A percentile compares a stretch with the other conserved stretches of the same genome.
These are phyloP conservation scores for Sinhomidia bicolor DNA, from an alignment of 2,888 invertebrate genomes.

Conservation along the genomic window DNA sequence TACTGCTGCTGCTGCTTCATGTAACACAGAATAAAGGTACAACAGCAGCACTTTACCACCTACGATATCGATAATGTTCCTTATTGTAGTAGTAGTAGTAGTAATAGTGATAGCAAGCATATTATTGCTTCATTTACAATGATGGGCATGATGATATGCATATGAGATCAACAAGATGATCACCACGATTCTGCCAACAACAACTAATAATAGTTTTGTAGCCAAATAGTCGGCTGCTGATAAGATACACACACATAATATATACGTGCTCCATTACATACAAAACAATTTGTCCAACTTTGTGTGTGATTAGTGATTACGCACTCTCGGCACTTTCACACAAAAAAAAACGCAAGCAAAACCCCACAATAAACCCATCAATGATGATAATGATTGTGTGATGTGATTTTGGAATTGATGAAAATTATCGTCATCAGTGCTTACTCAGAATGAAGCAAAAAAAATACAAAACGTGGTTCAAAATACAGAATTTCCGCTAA, in stretches of 20 bases:
- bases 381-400: too few species aligned
- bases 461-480: neutral
- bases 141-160: slow-evolving; percentile 2
- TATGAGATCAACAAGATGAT: slow-evolving; percentile 12
- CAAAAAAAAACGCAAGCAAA: too few species aligned
- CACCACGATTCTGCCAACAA: slow-evolving; percentile 11
- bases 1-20: too few species aligned
- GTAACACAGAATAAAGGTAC: neutral
- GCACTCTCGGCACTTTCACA: neutral
- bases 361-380: slow-evolving; percentile 25
- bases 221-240: neutral
- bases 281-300: slow-evolving; percentile 39
- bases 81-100: neutral
- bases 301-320: slow-evolving; percentile 34
- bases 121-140: neutral
- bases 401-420: neutral
- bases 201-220: slow-evolving; percentile 34
- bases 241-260: too few species aligned
- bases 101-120: neutral
- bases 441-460: neutral
- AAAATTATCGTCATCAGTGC: neutral
- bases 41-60: neutral
- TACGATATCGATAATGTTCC: neutral
- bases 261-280: neutral
- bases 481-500: neutral